Percentiles rank a stretch among this genome's conserved stretches.
Conservation (phyloP, 1,140 invertebrate species). For the Dendrolimus punctatus region DNA sequence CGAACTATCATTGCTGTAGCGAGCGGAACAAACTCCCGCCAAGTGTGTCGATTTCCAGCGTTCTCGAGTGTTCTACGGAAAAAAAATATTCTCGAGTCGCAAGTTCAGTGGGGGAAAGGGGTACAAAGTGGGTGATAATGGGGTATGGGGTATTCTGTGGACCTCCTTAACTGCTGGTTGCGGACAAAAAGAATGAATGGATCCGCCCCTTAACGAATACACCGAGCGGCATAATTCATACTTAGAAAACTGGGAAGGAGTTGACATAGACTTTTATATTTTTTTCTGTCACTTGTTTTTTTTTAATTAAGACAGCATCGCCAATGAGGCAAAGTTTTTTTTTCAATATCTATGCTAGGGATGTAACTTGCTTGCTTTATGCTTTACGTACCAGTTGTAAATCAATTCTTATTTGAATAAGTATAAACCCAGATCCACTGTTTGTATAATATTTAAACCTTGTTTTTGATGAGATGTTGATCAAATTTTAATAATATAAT, state of each 20-base stretch:
- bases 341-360: neutral
- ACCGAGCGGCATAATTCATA: slow-evolving; percentile 70
- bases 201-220: slow-evolving; percentile 70
- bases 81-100: slow-evolving; percentile 68
- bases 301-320: slow-evolving; percentile 16
- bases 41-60: slow-evolving; percentile 70
- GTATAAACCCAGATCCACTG: too few relatives aligned
- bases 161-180: slow-evolving; percentile 63
- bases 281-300: slow-evolving; percentile 17
- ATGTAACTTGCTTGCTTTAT: too few relatives aligned
- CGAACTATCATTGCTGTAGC: slow-evolving; percentile 58
- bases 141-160: slow-evolving; percentile 35
- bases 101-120: slow-evolving; percentile 53
- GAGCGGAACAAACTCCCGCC: slow-evolving; percentile 64
- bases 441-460: too few relatives aligned
- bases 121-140: slow-evolving; percentile 20
- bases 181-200: slow-evolving; percentile 71
- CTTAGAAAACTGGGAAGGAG: slow-evolving; percentile 65
- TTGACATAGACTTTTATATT: slow-evolving; percentile 54
- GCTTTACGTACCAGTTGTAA: too few relatives aligned
- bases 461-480: too few relatives aligned
- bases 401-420: too few relatives aligned
- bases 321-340: slow-evolving; percentile 12
- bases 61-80: slow-evolving; percentile 56
- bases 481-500: too few relatives aligned